These are phyloP conservation scores for Lumbricus terrestris DNA, from an alignment of 2,888 invertebrate species.

Conservation along the genomic window DNA sequence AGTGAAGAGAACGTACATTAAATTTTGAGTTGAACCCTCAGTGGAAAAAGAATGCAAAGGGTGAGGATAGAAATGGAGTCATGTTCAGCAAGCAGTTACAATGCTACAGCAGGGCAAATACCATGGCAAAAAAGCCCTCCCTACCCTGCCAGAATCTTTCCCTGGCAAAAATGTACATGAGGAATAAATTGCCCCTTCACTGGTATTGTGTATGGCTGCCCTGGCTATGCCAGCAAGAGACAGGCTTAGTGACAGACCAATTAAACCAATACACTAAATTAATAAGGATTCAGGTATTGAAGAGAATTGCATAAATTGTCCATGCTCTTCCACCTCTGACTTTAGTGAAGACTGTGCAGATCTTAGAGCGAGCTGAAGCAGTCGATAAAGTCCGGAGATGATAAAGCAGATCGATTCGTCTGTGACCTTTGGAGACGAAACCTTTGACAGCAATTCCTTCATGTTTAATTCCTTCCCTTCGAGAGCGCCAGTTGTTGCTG, in stretches of 20 bases:
- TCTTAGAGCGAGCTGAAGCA: neutral
- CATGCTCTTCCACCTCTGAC: neutral
- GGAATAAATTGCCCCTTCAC: too few species aligned
- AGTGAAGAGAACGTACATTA: too few species aligned
- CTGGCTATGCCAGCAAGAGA: too few species aligned
- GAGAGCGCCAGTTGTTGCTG: neutral
- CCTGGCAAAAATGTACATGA: too few species aligned
- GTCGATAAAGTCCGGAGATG: neutral
- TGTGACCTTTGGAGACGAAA: neutral
- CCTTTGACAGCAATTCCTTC: neutral
- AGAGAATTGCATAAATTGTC: too few species aligned
- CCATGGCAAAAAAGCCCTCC: too few species aligned
- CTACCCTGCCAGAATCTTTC: too few species aligned
- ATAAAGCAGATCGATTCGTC: neutral
- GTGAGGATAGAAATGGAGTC: neutral
- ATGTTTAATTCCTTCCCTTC: constrained; percentile 11
- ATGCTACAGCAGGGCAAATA: too few species aligned
- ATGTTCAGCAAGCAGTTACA: neutral
- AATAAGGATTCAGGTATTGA: neutral
- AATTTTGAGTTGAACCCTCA: neutral
- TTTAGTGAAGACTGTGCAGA: neutral
- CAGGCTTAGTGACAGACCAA: neutral
- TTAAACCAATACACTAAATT: neutral
- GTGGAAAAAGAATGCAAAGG: neutral
- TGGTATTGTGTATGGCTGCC: too few species aligned